A percentile compares a stretch with the other conserved stretches of the same genome.
These are phyloP conservation scores for Trichonephila clavipes DNA, from an alignment of 1,140 invertebrate species.

Conservation along the genomic window DNA sequence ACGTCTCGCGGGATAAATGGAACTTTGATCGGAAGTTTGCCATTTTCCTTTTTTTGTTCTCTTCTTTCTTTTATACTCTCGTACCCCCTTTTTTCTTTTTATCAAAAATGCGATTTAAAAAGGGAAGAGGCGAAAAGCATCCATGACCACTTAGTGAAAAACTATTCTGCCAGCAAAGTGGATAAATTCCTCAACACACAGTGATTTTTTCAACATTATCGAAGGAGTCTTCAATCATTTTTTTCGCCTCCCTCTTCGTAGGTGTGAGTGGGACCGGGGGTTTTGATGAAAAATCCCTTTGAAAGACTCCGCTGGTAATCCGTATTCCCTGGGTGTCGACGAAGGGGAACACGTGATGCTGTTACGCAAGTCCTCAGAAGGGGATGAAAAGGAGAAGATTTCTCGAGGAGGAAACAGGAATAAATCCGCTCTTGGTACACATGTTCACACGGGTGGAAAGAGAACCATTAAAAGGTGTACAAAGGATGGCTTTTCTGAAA, in stretches of 20 bases:
- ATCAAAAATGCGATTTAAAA: conserved; percentile 74
- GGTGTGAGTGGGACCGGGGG: conserved; percentile 23
- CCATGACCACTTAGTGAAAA: conserved; percentile 73
- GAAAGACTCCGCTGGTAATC: conserved; percentile 65
- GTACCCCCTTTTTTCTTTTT: conserved; percentile 41
- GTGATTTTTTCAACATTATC: conserved; percentile 74
- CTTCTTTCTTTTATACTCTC: neutral
- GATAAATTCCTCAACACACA: conserved; percentile 74
- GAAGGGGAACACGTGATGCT: conserved; percentile 46
- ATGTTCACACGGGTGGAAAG: conserved; percentile 22
- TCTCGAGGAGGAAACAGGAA: neutral
- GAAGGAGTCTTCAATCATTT: conserved; percentile 71
- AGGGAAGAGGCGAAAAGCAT: neutral
- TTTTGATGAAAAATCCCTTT: conserved; percentile 52
- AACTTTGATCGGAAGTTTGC: conserved; percentile 70
- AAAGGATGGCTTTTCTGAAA: neutral
- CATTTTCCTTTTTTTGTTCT: neutral
- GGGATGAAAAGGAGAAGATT: neutral
- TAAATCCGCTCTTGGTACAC: conserved; percentile 23
- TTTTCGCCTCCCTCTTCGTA: conserved; percentile 33
- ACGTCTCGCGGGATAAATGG: conserved; percentile 71
- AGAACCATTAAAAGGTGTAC: neutral
- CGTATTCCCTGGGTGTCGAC: conserved; percentile 67
- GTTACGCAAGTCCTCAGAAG: conserved; percentile 55
- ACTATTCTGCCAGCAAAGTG: conserved; percentile 73